Base-by-base conservation (phyloP, 2,797 vertebrate genomes). In the Acanthiza pusilla region DNA sequence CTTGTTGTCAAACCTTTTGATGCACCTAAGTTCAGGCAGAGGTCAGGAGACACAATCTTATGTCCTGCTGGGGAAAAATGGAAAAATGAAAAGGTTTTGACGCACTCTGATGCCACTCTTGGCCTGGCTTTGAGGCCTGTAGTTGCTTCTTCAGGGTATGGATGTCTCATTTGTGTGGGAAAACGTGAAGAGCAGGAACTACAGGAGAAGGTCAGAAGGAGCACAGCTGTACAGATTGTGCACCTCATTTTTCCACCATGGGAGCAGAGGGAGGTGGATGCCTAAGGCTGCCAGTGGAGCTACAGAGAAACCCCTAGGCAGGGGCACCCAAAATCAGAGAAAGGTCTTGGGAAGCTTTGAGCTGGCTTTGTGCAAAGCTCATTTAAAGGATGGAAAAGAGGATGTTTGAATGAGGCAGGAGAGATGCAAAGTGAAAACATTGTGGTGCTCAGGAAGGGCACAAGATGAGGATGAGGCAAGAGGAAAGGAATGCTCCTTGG, bases 21-120 rank as follows among this genome's bases (percentile, higher is more conserved):
- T 91, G 76, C 60, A 5, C 66, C 43, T 43, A 12, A 85, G 96
- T 97, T 98, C 95, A 97, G 79, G 80, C 58, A 62, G 93, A 71
- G 97, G 95, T 95, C 94, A 93, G 86, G 81, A 94, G 76, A 89
- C 89, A 17, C 66, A 27, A 26, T 22, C 61, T 77, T 26, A 10
- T 5, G 17, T 32, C 45, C 63, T 89, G 47, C 74, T 48, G 45
- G 50, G 5, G n/a, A 18, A 34, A 68, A 71, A 74, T 5, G 72
- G 66, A 9, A 15, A 81, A 20, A 71, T 38, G 36, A 9, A 53
- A 57, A 86, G 55, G 45, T 48, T 88, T 65, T 29, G 51, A 65
- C 78, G 61, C 42, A 1, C 40, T 93, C 40, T 38, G 4, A 6
- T 43, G 16, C 70, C 36, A 19, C 60, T 89, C 53, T 54, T 66